Base-by-base conservation (phyloP, 2,888 invertebrate species). In the Lissocephala sabroskyi region DNA sequence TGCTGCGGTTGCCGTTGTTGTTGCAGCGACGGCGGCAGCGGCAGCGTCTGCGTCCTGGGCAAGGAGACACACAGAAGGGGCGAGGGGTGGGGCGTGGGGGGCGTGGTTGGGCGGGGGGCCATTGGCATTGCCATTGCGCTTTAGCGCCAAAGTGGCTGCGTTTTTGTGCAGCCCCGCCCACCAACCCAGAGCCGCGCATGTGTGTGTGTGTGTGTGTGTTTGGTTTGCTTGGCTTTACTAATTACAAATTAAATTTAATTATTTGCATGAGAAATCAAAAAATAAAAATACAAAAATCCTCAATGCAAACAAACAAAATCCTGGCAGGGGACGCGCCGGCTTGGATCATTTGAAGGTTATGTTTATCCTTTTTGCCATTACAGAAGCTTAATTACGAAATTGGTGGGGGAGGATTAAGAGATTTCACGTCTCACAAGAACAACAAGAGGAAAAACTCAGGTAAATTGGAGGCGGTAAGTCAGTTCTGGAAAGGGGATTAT, bases 211-310 rank as follows among this genome's bases (percentile, higher is more conserved):
- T 18, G 32, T 39, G 47, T 33, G 39, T 3, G 36, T 68, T 55
- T 50, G 57, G 54, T 49, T 36, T 46, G 49, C 43, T 30, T 52
- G 55, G 61, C 51, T 52, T 13, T 65, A 58, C 67, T 63, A 65
- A 65, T 65, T 71, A 71, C 67, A 77, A 74, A 70, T 63, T 63
- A 63, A 77, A 77, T 77, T 77, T 61, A 77, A 71, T 71, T 71
- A 71, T 70, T 77, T 77, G 70, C 77, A 47, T 71, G 70, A 71
- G 71, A 71, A 70, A 71, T 77, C 70, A 63, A 62, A 45, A 59
- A 50, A n/a, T n/a, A n/a, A 51, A 56, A 61, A 52, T 32, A 46
- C 39, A 13, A 41, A 33, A 43, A 36, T n/a, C n/a, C n/a, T n/a
- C n/a, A n/a, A n/a, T n/a, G n/a, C n/a, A n/a, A n/a, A n/a, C n/a